A percentile compares a stretch with the other conserved stretches of the same genome.
These are phyloP conservation scores for Apteryx owenii DNA, from an alignment of 2,113 vertebrate genomes.

Conservation along the genomic window DNA sequence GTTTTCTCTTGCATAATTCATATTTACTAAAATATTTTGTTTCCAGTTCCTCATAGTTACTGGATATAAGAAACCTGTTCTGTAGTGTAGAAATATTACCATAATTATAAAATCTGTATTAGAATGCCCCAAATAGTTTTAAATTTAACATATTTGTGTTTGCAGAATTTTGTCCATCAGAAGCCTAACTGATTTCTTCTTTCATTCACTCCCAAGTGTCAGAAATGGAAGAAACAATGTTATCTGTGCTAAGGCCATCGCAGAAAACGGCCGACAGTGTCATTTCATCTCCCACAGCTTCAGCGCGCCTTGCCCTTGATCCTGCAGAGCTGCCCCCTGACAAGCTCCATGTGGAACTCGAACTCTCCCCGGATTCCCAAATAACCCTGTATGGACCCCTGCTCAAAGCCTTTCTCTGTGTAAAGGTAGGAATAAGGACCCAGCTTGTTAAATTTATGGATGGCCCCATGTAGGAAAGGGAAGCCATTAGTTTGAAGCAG, in stretches of 20 bases:
- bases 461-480: neutral
- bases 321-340: constrained; percentile 94
- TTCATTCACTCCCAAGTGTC: constrained; percentile 80
- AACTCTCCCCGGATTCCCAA: constrained; percentile 94
- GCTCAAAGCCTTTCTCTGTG: constrained; percentile 88
- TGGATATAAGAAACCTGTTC: neutral
- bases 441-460: fast-evolving
- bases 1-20: neutral
- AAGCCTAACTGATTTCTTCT: neutral
- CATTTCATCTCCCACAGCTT: constrained; percentile 77
- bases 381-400: constrained; percentile 93
- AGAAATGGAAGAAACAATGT: constrained; percentile 95
- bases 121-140: neutral
- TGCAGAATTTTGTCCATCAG: neutral
- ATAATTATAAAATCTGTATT: neutral
- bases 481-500: fast-evolving
- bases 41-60: neutral
- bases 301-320: constrained; percentile 81
- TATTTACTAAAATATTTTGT: neutral
- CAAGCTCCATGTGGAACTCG: constrained; percentile 93
- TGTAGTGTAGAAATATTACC: neutral
- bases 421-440: constrained; percentile 84
- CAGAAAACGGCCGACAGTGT: constrained; percentile 81
- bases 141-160: neutral
- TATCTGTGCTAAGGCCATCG: constrained; percentile 88